These are phyloP conservation scores for Scaptomyza hsui DNA, from an alignment of 1,140 invertebrate species.

Conservation along the genomic window DNA sequence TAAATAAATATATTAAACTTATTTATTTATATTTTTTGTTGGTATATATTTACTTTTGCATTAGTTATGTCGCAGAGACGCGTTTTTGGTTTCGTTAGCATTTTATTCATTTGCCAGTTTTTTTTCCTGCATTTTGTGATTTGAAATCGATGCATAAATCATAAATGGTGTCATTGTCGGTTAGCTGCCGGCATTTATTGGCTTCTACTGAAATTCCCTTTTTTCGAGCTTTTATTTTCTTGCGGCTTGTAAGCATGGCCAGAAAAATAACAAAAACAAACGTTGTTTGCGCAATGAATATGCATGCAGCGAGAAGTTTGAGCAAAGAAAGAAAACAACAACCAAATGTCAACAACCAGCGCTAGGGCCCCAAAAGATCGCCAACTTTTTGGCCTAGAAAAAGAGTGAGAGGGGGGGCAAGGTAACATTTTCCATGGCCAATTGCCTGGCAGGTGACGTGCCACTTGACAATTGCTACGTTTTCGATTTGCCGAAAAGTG, in stretches of 20 bases:
- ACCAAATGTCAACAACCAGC: constrained; percentile 39
- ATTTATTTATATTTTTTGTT: constrained; percentile 37
- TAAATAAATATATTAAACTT: constrained; percentile 29
- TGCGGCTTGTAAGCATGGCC: constrained; percentile 19
- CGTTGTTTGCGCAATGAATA: constrained; percentile 58
- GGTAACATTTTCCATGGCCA: constrained; percentile 51
- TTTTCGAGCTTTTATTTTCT: constrained; percentile 36
- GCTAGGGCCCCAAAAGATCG: constrained; percentile 28
- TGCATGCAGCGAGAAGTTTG: constrained; percentile 64
- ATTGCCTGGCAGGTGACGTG: constrained; percentile 67
- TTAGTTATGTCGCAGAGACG: constrained; percentile 5
- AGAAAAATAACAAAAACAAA: constrained; percentile 18
- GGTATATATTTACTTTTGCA: constrained; percentile 16
- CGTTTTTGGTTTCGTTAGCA: constrained; percentile 21
- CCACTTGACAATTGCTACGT: constrained; percentile 78
- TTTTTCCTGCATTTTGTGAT: constrained; percentile 55
- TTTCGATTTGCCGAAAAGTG: constrained; percentile 78
- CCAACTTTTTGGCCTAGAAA: constrained; percentile 48
- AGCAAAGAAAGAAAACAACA: constrained; percentile 45
- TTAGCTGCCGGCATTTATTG: constrained; percentile 38
- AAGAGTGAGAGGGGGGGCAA: constrained; percentile 20
- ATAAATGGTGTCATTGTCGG: constrained; percentile 67
- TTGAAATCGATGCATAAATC: constrained; percentile 79
- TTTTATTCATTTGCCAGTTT: constrained; percentile 48
- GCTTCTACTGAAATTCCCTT: constrained; percentile 14